phyloP scores from a whole-genome alignment of 2,797 vertebrate genomes.

The Leptodactylus fallax region DNA sequence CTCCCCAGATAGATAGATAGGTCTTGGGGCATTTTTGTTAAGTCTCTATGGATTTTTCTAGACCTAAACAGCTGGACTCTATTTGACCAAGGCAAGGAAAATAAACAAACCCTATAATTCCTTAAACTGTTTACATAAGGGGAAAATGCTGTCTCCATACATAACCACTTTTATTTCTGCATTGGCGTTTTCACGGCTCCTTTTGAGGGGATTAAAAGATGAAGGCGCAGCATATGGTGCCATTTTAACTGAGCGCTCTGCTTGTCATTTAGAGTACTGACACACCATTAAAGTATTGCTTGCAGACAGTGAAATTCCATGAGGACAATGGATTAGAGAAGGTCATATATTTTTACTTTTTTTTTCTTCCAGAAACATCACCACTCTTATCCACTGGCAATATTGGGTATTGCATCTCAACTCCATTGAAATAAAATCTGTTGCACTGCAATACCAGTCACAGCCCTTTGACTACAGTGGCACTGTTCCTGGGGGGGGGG shows the following conservation, averaged over 20 bases:
- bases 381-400: not conserved
- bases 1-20: not conserved
- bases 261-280: not conserved
- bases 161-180: not conserved
- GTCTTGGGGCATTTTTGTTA: not conserved
- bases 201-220: conserved; percentile 7
- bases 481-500: too few relatives aligned
- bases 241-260: not conserved
- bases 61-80: conserved; percentile 32
- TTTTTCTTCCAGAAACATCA: not conserved
- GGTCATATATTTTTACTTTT: not conserved
- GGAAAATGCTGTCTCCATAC: conserved; percentile 13
- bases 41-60: not conserved
- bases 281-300: not conserved
- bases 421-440: not conserved
- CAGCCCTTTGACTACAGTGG: too few relatives aligned
- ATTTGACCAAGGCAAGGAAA: conserved; percentile 10
- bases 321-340: not conserved
- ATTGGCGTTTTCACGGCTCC: not conserved
- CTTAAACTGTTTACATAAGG: conserved; percentile 39
- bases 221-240: not conserved
- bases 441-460: too few relatives aligned
- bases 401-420: not conserved
- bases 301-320: not conserved
- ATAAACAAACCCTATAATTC: conserved; percentile 44